phyloP scores from a whole-genome alignment of 2,797 vertebrate genomes.

The Chrosomus eos region DNA sequence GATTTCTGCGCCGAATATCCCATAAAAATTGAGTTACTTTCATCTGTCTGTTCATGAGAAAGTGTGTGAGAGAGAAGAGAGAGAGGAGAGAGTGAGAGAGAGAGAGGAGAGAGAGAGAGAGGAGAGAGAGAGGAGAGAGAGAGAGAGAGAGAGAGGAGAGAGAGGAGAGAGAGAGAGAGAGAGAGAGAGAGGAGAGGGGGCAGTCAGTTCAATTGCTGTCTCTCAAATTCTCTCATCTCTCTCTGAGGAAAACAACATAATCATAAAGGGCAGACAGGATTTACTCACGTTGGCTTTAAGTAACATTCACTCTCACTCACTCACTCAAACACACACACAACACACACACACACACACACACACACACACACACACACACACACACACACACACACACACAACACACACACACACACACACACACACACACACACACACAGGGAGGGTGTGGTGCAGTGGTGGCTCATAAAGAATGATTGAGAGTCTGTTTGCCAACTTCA shows the following conservation, averaged over 20 bases:
- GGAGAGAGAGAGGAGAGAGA: neutral
- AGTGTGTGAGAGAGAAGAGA: neutral
- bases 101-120: neutral
- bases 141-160: neutral
- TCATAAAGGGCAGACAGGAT: constrained; percentile 58
- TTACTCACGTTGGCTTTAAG: constrained; percentile 50
- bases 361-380: constrained; percentile 19
- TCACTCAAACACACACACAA: constrained; percentile 18
- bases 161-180: neutral
- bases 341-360: constrained; percentile 33
- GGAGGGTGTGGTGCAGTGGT: constrained; percentile 25
- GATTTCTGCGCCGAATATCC: constrained; percentile 19
- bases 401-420: constrained; percentile 34
- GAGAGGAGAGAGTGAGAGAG: neutral
- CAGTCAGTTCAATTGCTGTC: constrained; percentile 30
- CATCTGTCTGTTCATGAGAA: constrained; percentile 21
- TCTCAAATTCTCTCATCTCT: constrained; percentile 39
- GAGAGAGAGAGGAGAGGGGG: neutral
- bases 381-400: constrained; percentile 22
- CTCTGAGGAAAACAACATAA: constrained; percentile 46
- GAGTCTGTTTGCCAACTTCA: constrained; percentile 19
- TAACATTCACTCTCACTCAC: constrained; percentile 41
- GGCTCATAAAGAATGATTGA: constrained; percentile 50
- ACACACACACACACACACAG: constrained; percentile 20
- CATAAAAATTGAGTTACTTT: constrained; percentile 42